Conservation (phyloP, 2,113 vertebrate species). For the Siniperca chuatsi region DNA sequence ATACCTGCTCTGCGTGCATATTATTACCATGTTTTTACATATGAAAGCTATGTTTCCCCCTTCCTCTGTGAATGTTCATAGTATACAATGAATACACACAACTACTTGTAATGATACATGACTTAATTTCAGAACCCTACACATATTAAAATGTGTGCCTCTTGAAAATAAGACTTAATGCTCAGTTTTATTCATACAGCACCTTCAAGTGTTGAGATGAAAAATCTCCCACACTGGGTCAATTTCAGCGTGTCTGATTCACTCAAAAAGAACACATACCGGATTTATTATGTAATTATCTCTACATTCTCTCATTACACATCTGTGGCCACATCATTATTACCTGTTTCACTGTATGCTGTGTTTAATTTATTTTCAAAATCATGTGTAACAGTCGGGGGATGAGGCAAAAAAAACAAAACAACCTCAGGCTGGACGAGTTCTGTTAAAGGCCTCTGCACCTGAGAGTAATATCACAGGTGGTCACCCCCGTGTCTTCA, state of each 20-base stretch:
- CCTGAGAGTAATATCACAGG: neutral
- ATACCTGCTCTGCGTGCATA: neutral
- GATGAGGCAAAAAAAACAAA: neutral
- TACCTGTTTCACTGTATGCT: neutral
- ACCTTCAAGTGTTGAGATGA: neutral
- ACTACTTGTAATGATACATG: neutral
- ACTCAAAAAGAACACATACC: neutral
- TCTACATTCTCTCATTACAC: neutral
- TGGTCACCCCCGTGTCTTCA: neutral
- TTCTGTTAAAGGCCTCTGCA: constrained; percentile 1
- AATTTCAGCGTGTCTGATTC: neutral
- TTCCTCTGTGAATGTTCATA: neutral
- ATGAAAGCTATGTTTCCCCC: neutral
- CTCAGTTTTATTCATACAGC: too few relatives aligned
- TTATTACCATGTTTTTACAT: neutral
- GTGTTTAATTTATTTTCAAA: neutral
- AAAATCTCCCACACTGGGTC: neutral
- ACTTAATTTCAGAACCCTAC: neutral
- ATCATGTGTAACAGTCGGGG: neutral
- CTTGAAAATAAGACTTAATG: neutral
- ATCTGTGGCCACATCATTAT: neutral
- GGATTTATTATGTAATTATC: neutral
- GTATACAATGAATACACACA: neutral
- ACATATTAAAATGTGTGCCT: neutral
- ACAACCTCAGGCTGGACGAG: neutral